Evolutionary conservation across 2,888 invertebrate genomes (phyloP).

Genomic region (Platynereis dumerilii): DNA sequence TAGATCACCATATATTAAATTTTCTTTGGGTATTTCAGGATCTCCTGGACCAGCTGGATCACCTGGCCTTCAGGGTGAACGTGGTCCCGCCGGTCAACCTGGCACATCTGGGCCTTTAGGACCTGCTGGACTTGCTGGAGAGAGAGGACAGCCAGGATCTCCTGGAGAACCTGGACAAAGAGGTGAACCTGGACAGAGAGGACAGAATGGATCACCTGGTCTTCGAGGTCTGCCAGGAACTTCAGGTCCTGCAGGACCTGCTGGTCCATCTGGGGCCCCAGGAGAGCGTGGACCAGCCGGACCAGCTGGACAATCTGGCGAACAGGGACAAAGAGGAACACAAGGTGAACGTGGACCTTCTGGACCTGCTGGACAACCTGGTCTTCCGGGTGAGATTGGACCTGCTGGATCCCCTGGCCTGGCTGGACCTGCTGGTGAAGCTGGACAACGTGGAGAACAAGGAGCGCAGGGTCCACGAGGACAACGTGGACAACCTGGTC

Average conservation of each 20-base stretch:
- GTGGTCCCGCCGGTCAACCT: slow-evolving; percentile 72
- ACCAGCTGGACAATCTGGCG: slow-evolving; percentile 23
- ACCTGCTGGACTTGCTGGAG: slow-evolving; percentile 23
- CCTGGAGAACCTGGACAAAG: slow-evolving; percentile 16
- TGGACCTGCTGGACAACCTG: slow-evolving; percentile 25
- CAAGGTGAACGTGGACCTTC: slow-evolving; percentile 24
- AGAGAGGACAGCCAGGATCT: slow-evolving; percentile 70
- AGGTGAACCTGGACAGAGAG: slow-evolving; percentile 22
- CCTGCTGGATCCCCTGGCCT: slow-evolving; percentile 17
- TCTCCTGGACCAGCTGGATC: slow-evolving; percentile 12
- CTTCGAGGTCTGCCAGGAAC: slow-evolving; percentile 18
- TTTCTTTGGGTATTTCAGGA: slow-evolving; percentile 28
- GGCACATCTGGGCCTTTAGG: slow-evolving; percentile 67
- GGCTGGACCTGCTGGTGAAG: slow-evolving; percentile 15
- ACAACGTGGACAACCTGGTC: slow-evolving; percentile 27
- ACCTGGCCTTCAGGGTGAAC: slow-evolving; percentile 12
- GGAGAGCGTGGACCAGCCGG: slow-evolving; percentile 23
- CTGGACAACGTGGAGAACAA: slow-evolving; percentile 19
- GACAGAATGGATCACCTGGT: slow-evolving; percentile 21
- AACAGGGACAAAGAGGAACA: slow-evolving; percentile 20
- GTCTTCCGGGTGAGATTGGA: slow-evolving; percentile 17
- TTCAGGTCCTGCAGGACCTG: slow-evolving; percentile 13
- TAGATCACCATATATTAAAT: too few relatives aligned
- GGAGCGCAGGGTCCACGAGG: slow-evolving; percentile 25
- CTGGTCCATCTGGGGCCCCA: slow-evolving; percentile 7